Conservation (phyloP, 2,113 vertebrate species). For the Lucifuga dentata region DNA sequence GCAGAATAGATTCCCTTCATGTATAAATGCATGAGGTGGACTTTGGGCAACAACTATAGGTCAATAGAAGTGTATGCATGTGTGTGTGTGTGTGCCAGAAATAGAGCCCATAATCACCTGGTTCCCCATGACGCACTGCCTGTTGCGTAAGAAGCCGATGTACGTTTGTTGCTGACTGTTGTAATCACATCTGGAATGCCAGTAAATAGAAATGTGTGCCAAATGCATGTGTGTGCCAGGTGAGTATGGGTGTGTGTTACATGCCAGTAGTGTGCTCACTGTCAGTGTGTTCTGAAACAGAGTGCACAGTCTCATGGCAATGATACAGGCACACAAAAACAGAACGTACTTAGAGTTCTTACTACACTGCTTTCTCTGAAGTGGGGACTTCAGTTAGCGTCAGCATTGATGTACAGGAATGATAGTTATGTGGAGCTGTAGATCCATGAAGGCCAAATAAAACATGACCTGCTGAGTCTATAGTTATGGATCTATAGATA, state of each 20-base stretch:
- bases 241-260: constrained; percentile 24
- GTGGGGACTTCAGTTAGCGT: constrained; percentile 3
- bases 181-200: constrained; percentile 19
- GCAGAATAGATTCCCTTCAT: background rate
- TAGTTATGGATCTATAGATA: no score
- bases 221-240: constrained; percentile 29
- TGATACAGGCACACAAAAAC: constrained; percentile 44
- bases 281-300: background rate
- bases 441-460: background rate
- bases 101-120: constrained; percentile 32
- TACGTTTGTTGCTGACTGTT: constrained; percentile 20
- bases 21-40: background rate
- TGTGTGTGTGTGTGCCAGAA: background rate
- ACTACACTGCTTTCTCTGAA: constrained; percentile 3
- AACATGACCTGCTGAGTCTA: no score
- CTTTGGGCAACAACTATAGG: background rate
- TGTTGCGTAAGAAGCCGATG: constrained; percentile 32
- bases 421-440: constrained; percentile 14
- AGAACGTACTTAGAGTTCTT: constrained; percentile 10
- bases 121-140: constrained; percentile 24
- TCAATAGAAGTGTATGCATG: background rate
- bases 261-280: constrained; percentile 14
- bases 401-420: constrained; percentile 37
- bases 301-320: constrained; percentile 41
- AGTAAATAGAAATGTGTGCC: constrained; percentile 28